A percentile compares a stretch with the other conserved stretches of the same genome.
These are phyloP conservation scores for Pollicipes pollicipes DNA, from an alignment of 1,140 invertebrate genomes.

Conservation along the genomic window DNA sequence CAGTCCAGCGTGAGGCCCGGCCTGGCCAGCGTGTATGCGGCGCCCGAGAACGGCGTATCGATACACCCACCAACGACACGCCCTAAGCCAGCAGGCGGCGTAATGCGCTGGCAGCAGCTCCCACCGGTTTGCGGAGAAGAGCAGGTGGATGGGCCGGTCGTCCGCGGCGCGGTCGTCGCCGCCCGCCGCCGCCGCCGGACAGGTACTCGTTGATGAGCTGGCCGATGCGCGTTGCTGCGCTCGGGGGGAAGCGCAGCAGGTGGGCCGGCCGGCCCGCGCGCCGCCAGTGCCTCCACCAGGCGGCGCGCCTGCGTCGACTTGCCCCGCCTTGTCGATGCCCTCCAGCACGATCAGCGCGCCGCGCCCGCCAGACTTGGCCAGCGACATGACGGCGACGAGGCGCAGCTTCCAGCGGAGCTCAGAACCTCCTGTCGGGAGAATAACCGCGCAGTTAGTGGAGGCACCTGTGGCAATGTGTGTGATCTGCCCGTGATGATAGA, in stretches of 20 bases:
- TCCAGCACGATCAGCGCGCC: slow-evolving; percentile 57
- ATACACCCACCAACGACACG: slow-evolving; percentile 63
- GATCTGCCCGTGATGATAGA: not conserved
- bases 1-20: slow-evolving; percentile 50
- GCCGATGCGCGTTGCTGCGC: slow-evolving; percentile 57
- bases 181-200: slow-evolving; percentile 25
- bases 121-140: slow-evolving; percentile 76
- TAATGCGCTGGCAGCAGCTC: slow-evolving; percentile 36
- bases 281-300: slow-evolving; percentile 36
- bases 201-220: slow-evolving; percentile 65
- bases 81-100: slow-evolving; percentile 44
- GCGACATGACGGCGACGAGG: too few relatives aligned
- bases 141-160: slow-evolving; percentile 66
- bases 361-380: too few relatives aligned
- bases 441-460: slow-evolving; percentile 13
- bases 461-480: slow-evolving; percentile 9
- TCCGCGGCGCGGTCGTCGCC: too few relatives aligned
- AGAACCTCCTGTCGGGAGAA: too few relatives aligned
- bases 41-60: slow-evolving; percentile 76
- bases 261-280: slow-evolving; percentile 22
- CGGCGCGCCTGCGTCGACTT: slow-evolving; percentile 73
- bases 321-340: slow-evolving; percentile 76
- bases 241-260: slow-evolving; percentile 36
- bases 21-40: slow-evolving; percentile 68
- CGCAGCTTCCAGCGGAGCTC: too few relatives aligned